phyloP scores from a whole-genome alignment of 2,113 vertebrate species.

The Arizona elegans region DNA sequence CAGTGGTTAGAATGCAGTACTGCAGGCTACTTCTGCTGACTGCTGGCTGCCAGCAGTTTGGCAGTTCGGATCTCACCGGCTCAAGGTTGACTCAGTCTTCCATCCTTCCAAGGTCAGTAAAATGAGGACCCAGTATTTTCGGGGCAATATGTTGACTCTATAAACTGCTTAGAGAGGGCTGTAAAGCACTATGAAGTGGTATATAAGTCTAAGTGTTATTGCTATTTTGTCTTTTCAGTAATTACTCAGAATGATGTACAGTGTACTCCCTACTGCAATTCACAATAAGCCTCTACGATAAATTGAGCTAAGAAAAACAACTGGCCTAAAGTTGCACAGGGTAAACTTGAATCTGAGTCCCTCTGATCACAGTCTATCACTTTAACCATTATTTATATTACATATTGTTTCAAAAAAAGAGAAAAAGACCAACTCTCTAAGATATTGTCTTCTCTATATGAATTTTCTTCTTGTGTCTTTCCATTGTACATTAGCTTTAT shows the following conservation, averaged over 20 bases:
- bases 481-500: not conserved
- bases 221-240: not conserved
- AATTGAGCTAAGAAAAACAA: not conserved
- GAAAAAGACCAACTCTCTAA: not conserved
- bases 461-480: not conserved
- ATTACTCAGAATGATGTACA: not conserved
- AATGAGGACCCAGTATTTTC: too few species aligned
- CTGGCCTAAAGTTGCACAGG: not conserved
- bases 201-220: too few species aligned
- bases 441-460: not conserved
- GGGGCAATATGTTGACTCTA: too few species aligned
- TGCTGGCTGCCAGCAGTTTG: too few species aligned
- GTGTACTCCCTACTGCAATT: not conserved
- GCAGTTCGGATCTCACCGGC: too few species aligned
- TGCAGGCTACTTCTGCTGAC: too few species aligned
- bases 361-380: not conserved
- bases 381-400: not conserved
- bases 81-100: too few species aligned
- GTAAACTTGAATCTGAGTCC: not conserved
- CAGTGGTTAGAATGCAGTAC: too few species aligned
- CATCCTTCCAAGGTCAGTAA: too few species aligned
- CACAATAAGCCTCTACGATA: not conserved
- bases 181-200: too few species aligned
- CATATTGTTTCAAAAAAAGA: not conserved
- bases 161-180: too few species aligned